Percentiles rank a stretch among this genome's conserved stretches.
Evolutionary conservation across 2,113 vertebrate genomes (phyloP).

Genomic region (Petroica traversi): DNA sequence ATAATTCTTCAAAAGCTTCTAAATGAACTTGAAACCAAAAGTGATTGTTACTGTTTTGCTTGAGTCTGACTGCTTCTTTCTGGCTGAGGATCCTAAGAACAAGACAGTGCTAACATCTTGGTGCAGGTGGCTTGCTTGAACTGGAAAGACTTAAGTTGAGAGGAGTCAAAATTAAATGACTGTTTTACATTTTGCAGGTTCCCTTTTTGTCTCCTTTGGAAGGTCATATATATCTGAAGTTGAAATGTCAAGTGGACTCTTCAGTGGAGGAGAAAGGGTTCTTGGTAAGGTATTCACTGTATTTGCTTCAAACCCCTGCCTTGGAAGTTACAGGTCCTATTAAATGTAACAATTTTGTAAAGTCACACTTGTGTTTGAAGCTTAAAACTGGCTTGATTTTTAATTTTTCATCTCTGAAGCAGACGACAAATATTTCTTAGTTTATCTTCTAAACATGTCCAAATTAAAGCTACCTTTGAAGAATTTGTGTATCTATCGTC

Average conservation of each 20-base stretch:
- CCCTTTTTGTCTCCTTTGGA: slow-evolving; percentile 92
- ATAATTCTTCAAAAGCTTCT: neutral
- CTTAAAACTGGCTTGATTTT: neutral
- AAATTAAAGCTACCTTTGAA: neutral
- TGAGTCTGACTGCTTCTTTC: neutral
- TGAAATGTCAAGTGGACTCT: slow-evolving; percentile 92
- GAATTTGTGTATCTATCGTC: neutral
- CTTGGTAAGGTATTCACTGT: slow-evolving; percentile 80
- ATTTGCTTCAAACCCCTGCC: neutral
- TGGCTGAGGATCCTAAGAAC: neutral
- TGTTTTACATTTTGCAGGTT: slow-evolving; percentile 76
- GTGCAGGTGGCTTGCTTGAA: neutral
- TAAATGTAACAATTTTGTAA: neutral
- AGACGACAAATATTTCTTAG: neutral
- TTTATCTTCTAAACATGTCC: neutral
- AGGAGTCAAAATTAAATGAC: neutral
- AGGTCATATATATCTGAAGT: slow-evolving; percentile 88
- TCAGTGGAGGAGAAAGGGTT: slow-evolving; percentile 90
- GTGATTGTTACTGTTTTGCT: neutral
- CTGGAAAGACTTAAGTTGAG: neutral
- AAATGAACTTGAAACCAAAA: neutral
- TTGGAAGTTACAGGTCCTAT: neutral
- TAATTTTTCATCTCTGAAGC: neutral
- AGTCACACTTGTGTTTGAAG: neutral
- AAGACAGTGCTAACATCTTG: neutral